Evolutionary conservation across 2,888 invertebrate species (phyloP).

Genomic region (Platerodrilus igneus): DNA sequence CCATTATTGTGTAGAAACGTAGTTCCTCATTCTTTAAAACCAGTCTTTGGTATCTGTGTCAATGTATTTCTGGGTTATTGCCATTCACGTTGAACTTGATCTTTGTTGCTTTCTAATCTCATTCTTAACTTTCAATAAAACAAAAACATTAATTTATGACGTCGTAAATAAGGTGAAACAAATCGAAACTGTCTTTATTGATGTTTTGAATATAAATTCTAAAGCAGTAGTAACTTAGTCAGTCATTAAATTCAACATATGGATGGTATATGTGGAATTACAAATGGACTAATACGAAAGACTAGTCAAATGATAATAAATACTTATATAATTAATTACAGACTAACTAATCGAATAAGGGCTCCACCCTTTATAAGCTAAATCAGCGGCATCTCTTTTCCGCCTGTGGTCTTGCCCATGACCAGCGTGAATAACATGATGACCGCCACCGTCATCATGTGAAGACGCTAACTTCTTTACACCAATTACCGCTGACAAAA

Average conservation of each 20-base stretch:
- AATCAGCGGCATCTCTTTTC: conserved; percentile 44
- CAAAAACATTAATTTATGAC: conserved; percentile 12
- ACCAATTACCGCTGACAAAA: conserved; percentile 71
- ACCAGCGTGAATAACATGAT: conserved; percentile 55
- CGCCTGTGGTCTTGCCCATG: conserved; percentile 53
- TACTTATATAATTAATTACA: conserved; percentile 17
- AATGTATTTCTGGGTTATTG: conserved; percentile 45
- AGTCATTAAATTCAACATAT: too few species aligned
- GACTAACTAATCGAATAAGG: conserved; percentile 40
- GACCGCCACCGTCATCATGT: conserved; percentile 49
- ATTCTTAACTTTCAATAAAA: conserved; percentile 13
- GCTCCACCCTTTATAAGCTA: conserved; percentile 47
- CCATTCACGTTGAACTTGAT: conserved; percentile 41
- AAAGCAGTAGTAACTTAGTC: too few species aligned
- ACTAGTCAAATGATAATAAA: too few species aligned
- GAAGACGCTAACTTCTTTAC: conserved; percentile 64
- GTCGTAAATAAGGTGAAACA: too few species aligned
- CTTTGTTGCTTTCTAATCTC: conserved; percentile 23
- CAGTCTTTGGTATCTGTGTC: conserved; percentile 41
- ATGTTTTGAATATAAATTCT: too few species aligned
- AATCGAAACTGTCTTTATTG: too few species aligned
- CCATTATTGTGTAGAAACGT: too few species aligned
- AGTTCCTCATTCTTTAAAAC: conserved; percentile 42
- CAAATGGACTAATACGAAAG: conserved; percentile 13
- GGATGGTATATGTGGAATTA: too few species aligned